Base-by-base conservation (phyloP, 2,888 invertebrate genomes). In the Drosophila melanocephala region DNA sequence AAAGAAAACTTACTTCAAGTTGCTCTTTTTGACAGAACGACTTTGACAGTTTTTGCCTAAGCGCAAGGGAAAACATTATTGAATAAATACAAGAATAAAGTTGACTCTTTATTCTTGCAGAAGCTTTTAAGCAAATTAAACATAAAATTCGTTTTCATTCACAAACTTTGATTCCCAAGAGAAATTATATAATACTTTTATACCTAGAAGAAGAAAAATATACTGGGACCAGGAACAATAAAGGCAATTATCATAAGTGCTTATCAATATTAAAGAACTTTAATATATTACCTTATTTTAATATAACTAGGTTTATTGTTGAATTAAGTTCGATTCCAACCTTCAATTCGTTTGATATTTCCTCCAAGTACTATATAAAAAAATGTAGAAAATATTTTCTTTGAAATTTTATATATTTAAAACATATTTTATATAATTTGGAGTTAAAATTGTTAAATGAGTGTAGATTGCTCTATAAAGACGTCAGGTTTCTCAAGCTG, bases 111-210 rank as follows among this genome's bases (percentile, higher is more conserved):
- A 2, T 37, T 26, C 26, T 6, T 5, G 19, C 19, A 19, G 5
- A 56, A 57, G 57, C 57, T 39, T 9, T 30, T 57, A n/a, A 39
- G n/a, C n/a, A n/a, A 57, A 39, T 39, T 28, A n/a, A 30, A 39
- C 9, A 16, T 47, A 7, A 5, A 47, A 47, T 9, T 26, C 47
- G 26, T 26, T 47, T 47, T 26, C 5, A 9, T 16, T 47, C 47
- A 9, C 22, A 26, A 26, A 9, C 9, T 47, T 26, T 47, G 47
- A 26, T 47, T 47, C 47, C 22, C 47, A 9, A 16, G 47, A 14
- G 47, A 26, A 26, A 47, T 26, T 26, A 7, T 16, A 4, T 7
- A 3, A 22, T 7, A 3, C 22, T 7, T 47, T 14, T 22, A 22
- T 14, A 44, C 12, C 22, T 0, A 22, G 1, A 22, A 22, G 6